Conservation (phyloP, 37 sponge, comb jelly and placozoan genomes). For the Spongilla lacustris region DNA sequence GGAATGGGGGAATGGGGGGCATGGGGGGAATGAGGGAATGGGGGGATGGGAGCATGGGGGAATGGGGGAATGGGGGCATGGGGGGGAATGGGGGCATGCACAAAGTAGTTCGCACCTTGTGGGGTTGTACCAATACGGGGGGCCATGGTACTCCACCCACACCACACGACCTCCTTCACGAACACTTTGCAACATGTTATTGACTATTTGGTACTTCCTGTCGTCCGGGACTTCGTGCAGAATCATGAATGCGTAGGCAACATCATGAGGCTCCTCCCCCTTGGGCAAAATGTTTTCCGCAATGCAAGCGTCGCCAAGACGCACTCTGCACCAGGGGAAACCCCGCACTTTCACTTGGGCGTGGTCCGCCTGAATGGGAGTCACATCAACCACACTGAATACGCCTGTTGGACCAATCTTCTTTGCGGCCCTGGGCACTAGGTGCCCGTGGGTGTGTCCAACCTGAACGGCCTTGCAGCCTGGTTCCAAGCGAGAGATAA, state of each 20-base stretch:
- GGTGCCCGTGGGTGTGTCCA: not conserved
- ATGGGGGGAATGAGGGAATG: not conserved
- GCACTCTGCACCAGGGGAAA: not conserved
- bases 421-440: not conserved
- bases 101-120: not conserved
- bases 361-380: not conserved
- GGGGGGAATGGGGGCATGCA: too few relatives aligned
- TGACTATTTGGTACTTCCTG: not conserved
- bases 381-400: not conserved
- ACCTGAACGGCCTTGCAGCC: not conserved
- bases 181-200: not conserved
- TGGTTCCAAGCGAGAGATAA: not conserved
- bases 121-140: not conserved
- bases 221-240: not conserved
- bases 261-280: not conserved
- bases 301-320: not conserved
- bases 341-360: not conserved
- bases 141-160: slow-evolving; percentile 1
- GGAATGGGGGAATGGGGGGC: not conserved
- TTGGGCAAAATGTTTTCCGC: not conserved
- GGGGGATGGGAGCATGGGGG: not conserved
- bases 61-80: not conserved
- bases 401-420: not conserved
- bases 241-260: not conserved
- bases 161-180: not conserved